Percentiles rank a stretch among this genome's conserved stretches.
phyloP scores from a whole-genome alignment of 92 coral and sea anemone genomes.

The Zoanthus solanderi region DNA sequence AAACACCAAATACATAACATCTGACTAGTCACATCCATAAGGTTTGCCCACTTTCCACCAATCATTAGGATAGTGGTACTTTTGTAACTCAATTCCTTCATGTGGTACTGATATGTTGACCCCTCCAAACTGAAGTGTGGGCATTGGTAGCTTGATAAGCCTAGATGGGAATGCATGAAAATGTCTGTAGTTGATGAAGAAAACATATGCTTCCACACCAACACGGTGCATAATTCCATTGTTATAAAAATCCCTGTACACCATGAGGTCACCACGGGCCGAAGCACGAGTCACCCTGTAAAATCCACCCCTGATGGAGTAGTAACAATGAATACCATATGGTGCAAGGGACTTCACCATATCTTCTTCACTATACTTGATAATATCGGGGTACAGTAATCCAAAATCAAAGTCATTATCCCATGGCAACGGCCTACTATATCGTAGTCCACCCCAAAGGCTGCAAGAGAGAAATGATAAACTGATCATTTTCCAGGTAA shows the following conservation, averaged over 20 bases:
- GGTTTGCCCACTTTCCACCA: conserved; percentile 83
- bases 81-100: conserved; percentile 77
- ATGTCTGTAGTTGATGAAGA: conserved; percentile 80
- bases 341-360: conserved; percentile 50
- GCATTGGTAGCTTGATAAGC: conserved; percentile 71
- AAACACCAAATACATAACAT: no score
- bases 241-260: conserved; percentile 71
- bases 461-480: conserved; percentile 40
- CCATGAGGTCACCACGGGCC: conserved; percentile 84
- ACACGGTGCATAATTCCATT: conserved; percentile 78
- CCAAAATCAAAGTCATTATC: conserved; percentile 88
- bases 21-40: conserved; percentile 54
- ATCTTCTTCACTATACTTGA: conserved; percentile 57
- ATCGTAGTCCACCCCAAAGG: conserved; percentile 83
- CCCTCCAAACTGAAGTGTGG: conserved; percentile 63
- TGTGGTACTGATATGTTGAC: conserved; percentile 74
- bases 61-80: conserved; percentile 81
- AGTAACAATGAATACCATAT: conserved; percentile 65
- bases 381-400: conserved; percentile 68
- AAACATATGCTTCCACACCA: conserved; percentile 78
- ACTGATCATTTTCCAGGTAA: neutral
- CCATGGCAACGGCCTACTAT: conserved; percentile 82
- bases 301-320: conserved; percentile 75
- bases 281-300: conserved; percentile 75
- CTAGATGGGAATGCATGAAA: conserved; percentile 81